These are phyloP conservation scores for Cancer borealis DNA, from an alignment of 2,888 invertebrate species.

Conservation along the genomic window DNA sequence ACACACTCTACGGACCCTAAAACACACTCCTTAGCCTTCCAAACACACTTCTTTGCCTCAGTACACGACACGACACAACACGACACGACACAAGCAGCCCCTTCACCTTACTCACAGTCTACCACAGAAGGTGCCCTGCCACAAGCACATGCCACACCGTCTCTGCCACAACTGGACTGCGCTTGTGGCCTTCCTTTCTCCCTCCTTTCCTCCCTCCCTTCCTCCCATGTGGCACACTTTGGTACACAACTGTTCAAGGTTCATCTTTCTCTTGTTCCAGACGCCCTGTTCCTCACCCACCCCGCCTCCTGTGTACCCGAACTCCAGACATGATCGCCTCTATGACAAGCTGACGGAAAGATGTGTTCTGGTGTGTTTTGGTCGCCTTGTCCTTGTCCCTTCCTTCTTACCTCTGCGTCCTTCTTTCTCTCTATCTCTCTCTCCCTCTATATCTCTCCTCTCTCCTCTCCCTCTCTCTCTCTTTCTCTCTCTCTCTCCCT, in stretches of 20 bases:
- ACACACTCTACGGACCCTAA: not conserved
- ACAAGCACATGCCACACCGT: conserved; percentile 17
- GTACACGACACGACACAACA: not conserved
- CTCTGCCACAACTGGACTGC: conserved; percentile 15
- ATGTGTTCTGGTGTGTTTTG: not conserved
- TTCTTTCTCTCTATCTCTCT: not conserved
- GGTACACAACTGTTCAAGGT: conserved; percentile 34
- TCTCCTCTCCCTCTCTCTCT: not conserved
- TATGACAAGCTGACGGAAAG: not conserved
- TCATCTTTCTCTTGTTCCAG: conserved; percentile 31
- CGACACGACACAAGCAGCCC: not conserved
- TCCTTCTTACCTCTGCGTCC: not conserved
- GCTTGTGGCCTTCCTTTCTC: not conserved
- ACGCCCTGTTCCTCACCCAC: not conserved
- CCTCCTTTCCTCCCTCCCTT: not conserved
- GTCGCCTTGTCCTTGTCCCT: not conserved
- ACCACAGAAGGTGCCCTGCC: not conserved
- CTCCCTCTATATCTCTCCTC: not conserved
- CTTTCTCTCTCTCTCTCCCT: not conserved
- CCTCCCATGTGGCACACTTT: not conserved
- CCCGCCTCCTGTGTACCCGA: not conserved
- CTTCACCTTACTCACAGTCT: not conserved
- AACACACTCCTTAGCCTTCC: not conserved
- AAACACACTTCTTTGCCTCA: not conserved
- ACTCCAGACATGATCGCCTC: not conserved